Conservation (phyloP, 2,113 vertebrate species). For the Microtus pennsylvanicus region DNA sequence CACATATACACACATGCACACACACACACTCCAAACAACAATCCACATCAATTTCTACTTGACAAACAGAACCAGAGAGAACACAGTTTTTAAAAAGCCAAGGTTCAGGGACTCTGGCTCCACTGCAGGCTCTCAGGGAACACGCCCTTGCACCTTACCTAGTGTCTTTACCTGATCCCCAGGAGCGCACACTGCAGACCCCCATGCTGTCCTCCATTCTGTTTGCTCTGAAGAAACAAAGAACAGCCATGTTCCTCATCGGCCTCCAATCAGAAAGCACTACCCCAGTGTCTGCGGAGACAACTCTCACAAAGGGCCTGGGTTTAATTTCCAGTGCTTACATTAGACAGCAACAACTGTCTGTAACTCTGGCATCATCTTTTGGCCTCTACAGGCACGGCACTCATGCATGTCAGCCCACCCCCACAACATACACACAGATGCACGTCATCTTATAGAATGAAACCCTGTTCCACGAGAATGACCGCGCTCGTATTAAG, state of each 20-base stretch:
- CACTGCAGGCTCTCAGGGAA: background rate
- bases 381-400: background rate
- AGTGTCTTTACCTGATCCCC: slow-evolving; percentile 87
- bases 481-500: background rate
- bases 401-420: background rate
- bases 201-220: slow-evolving; percentile 88
- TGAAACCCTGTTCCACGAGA: background rate
- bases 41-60: background rate
- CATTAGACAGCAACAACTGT: background rate
- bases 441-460: background rate
- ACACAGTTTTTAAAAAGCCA: background rate
- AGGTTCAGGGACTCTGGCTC: background rate
- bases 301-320: background rate
- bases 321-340: background rate
- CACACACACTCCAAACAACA: slow-evolving; percentile 10
- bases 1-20: background rate
- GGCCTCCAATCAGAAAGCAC: background rate
- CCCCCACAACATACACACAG: background rate
- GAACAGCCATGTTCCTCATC: background rate
- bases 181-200: slow-evolving; percentile 88
- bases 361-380: background rate
- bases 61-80: background rate
- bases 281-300: background rate
- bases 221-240: slow-evolving; percentile 84
- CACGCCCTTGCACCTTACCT: slow-evolving; percentile 71